Evolutionary conservation across 2,113 vertebrate species (phyloP).

Genomic region (Coptodon rendalli): DNA sequence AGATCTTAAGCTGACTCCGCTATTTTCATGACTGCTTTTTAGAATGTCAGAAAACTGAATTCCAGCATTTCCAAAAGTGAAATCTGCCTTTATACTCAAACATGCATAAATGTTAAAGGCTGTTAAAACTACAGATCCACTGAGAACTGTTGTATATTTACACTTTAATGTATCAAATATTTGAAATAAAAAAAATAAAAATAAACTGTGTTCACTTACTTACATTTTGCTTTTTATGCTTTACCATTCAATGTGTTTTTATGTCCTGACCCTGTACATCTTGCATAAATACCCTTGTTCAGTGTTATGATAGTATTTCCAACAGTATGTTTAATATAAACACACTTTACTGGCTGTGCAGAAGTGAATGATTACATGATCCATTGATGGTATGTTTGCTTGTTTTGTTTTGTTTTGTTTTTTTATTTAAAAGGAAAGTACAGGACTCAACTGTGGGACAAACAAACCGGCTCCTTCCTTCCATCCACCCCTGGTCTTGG

Average conservation of each 20-base stretch:
- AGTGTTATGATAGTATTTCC: background rate
- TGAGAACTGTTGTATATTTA: background rate
- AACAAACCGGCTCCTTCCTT: conserved; percentile 80
- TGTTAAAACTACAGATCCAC: background rate
- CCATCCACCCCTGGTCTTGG: conserved; percentile 88
- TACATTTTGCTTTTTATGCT: background rate
- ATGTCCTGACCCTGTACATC: background rate
- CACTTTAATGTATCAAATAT: background rate
- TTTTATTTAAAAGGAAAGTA: conserved; percentile 79
- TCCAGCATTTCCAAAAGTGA: background rate
- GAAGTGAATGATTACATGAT: background rate
- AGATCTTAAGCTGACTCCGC: background rate
- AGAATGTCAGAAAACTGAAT: background rate
- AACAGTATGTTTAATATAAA: background rate
- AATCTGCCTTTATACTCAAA: background rate
- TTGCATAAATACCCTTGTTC: background rate
- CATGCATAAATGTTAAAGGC: background rate
- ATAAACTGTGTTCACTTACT: background rate
- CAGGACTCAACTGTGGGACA: conserved; percentile 91
- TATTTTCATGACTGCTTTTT: background rate
- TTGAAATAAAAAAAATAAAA: background rate
- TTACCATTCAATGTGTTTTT: background rate
- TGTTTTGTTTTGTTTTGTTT: background rate
- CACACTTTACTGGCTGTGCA: background rate
- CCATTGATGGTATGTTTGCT: background rate